Evolutionary conservation across 1,140 invertebrate genomes (phyloP).

Genomic region (Drosophila santomea): DNA sequence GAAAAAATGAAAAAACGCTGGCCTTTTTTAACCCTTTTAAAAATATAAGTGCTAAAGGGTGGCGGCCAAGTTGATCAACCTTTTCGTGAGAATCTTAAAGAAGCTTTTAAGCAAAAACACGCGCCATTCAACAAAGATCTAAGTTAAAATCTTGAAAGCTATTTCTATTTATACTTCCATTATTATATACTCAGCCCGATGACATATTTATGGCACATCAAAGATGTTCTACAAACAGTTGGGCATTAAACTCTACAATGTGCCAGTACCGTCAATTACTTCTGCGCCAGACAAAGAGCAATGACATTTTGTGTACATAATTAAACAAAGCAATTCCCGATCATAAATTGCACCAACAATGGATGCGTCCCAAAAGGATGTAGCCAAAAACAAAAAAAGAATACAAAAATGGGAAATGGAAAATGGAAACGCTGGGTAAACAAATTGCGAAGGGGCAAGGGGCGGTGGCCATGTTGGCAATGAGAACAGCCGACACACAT

Average conservation of each 20-base stretch:
- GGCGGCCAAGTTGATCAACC: slow-evolving; percentile 7
- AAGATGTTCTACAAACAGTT: slow-evolving; percentile 39
- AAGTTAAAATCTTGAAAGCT: neutral
- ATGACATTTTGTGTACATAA: slow-evolving; percentile 52
- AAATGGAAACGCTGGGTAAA: slow-evolving; percentile 35
- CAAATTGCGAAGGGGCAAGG: slow-evolving; percentile 16
- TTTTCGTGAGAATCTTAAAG: slow-evolving; percentile 8
- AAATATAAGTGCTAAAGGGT: slow-evolving; percentile 7
- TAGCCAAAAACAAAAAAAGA: slow-evolving; percentile 24
- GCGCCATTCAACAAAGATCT: neutral
- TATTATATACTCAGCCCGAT: neutral
- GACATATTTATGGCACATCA: slow-evolving; percentile 39
- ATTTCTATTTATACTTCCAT: too few relatives aligned
- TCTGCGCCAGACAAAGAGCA: slow-evolving; percentile 26
- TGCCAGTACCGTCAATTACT: slow-evolving; percentile 24
- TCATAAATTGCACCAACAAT: slow-evolving; percentile 52
- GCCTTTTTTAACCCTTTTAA: slow-evolving; percentile 15
- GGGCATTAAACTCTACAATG: slow-evolving; percentile 33
- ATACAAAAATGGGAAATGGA: neutral
- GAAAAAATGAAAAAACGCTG: slow-evolving; percentile 7
- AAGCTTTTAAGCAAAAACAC: neutral
- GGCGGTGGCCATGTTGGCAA: slow-evolving; percentile 60
- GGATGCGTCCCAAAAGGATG: slow-evolving; percentile 23
- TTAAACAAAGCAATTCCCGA: slow-evolving; percentile 36
- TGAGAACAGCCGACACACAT: slow-evolving; percentile 37